Conservation (phyloP, 2,113 vertebrate species). For the Columba livia region DNA sequence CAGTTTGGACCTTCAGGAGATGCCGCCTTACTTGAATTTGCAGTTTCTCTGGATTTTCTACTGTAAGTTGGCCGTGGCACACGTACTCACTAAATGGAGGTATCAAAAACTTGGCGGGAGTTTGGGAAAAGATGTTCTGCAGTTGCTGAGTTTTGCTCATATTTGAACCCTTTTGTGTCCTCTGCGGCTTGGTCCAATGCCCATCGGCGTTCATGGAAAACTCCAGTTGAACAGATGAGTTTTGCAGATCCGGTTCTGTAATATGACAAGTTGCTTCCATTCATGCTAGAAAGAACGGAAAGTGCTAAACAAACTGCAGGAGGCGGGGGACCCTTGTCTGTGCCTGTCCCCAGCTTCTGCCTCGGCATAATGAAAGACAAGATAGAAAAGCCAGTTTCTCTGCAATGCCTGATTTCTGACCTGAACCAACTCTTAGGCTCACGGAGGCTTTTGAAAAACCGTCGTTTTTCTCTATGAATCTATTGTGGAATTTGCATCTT, state of each 20-base stretch:
- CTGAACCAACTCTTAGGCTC: background rate
- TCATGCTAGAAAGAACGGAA: background rate
- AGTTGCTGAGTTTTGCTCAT: background rate
- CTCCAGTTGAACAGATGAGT: constrained; percentile 33
- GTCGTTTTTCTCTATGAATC: constrained; percentile 48
- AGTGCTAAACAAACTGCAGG: background rate
- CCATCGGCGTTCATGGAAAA: constrained; percentile 34
- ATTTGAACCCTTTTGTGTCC: background rate
- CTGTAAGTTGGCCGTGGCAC: background rate
- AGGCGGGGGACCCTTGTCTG: background rate
- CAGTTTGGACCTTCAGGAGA: background rate
- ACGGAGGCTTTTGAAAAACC: background rate
- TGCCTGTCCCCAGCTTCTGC: background rate
- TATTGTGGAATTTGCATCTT: background rate
- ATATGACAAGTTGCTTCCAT: background rate
- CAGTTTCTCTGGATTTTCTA: background rate
- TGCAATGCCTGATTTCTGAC: background rate
- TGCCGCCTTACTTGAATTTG: constrained; percentile 9
- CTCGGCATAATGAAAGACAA: background rate
- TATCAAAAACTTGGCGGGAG: background rate
- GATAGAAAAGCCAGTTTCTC: background rate
- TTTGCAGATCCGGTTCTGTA: background rate
- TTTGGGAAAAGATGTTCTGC: constrained; percentile 25
- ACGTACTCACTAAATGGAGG: background rate
- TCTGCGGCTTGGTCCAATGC: constrained; percentile 36